A percentile compares a stretch with the other conserved stretches of the same genome.
These are phyloP conservation scores for Litoditis marina DNA, from an alignment of 2,888 invertebrate genomes.

Conservation along the genomic window DNA sequence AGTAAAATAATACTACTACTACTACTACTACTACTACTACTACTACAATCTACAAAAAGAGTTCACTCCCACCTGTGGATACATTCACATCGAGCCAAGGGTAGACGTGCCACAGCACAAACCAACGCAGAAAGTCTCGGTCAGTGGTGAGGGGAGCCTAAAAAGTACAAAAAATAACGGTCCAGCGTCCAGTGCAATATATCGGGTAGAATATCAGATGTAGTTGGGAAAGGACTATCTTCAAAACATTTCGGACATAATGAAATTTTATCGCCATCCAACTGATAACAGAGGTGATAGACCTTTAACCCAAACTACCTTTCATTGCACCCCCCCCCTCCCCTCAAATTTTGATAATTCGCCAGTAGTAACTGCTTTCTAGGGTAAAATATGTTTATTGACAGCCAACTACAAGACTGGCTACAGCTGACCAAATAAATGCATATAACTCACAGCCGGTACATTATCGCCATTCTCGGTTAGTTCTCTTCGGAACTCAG, in stretches of 20 bases:
- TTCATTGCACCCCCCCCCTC: neutral
- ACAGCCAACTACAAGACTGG: no score
- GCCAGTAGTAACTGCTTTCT: no score
- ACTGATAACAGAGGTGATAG: no score
- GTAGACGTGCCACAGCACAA: conserved; percentile 85
- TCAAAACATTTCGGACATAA: no score
- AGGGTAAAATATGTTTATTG: no score
- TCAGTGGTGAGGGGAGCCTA: conserved; percentile 19
- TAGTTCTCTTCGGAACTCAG: neutral
- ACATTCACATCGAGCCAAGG: conserved; percentile 94
- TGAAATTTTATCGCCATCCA: no score
- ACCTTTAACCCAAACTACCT: neutral
- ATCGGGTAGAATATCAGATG: no score
- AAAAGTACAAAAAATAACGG: neutral
- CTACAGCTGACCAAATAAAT: no score
- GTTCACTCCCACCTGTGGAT: conserved; percentile 72
- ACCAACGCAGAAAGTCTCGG: conserved; percentile 27
- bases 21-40: no score
- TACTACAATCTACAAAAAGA: no score
- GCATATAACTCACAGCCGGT: neutral
- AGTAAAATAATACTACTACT: neutral
- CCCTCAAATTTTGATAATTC: no score
- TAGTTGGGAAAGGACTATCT: no score
- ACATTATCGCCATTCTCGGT: neutral
- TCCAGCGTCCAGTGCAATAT: neutral